A percentile compares a stretch with the other conserved stretches of the same genome.
These are phyloP conservation scores for Bovichtus variegatus DNA, from an alignment of 2,797 vertebrate genomes.

Conservation along the genomic window DNA sequence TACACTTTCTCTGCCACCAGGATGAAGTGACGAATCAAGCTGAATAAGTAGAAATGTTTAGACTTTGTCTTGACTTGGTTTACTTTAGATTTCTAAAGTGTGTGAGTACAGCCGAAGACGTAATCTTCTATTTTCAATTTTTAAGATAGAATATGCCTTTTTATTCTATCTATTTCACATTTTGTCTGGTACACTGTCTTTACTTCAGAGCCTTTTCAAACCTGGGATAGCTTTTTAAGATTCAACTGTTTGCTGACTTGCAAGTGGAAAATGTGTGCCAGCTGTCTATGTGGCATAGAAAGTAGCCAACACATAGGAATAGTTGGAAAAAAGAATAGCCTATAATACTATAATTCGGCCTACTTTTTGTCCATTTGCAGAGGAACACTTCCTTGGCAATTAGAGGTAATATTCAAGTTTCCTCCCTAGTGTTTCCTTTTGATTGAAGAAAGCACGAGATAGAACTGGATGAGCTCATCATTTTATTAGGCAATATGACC, in stretches of 20 bases:
- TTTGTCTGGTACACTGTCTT: not conserved
- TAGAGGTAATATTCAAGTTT: conserved; percentile 65
- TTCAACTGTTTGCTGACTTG: conserved; percentile 26
- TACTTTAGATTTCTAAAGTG: not conserved
- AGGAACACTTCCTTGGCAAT: conserved; percentile 63
- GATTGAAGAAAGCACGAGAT: conserved; percentile 34
- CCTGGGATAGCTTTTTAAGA: not conserved
- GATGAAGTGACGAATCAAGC: conserved; percentile 1
- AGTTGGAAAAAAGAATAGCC: conserved; percentile 55
- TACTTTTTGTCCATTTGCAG: conserved; percentile 52
- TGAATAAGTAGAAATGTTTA: not conserved
- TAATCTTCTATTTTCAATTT: not conserved
- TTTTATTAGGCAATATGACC: conserved; percentile 14
- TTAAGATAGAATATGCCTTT: not conserved
- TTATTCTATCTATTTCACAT: not conserved
- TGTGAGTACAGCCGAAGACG: not conserved
- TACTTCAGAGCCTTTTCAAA: not conserved
- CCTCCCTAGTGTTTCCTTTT: conserved; percentile 35
- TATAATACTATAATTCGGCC: conserved; percentile 45
- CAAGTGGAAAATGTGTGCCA: conserved; percentile 2
- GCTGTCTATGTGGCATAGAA: conserved; percentile 46
- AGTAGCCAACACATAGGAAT: no score
- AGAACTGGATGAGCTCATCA: conserved; percentile 34
- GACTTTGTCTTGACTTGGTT: not conserved
- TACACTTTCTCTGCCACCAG: not conserved